Percentiles rank a stretch among this genome's conserved stretches.
Evolutionary conservation across 2,797 vertebrate species (phyloP).

Genomic region (Anguilla obscura): DNA sequence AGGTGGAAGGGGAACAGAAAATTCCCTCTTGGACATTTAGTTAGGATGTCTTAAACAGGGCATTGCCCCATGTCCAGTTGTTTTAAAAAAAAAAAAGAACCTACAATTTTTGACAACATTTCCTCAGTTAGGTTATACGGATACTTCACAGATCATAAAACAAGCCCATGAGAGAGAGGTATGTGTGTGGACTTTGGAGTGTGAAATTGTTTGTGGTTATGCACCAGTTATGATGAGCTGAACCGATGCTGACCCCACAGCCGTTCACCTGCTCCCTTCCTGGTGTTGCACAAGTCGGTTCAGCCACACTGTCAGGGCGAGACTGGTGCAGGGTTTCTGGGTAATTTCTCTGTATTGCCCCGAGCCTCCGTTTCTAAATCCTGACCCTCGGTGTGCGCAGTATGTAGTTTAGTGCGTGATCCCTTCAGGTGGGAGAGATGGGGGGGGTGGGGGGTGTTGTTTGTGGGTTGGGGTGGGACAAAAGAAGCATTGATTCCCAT

Average conservation of each 20-base stretch:
- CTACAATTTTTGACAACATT: background rate
- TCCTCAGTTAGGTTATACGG: background rate
- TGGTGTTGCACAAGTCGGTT: background rate
- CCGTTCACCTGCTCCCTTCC: background rate
- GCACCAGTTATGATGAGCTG: background rate
- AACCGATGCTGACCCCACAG: background rate
- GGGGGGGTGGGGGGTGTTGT: background rate
- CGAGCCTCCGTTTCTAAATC: background rate
- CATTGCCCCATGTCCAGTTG: conserved; percentile 9
- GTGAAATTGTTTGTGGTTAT: background rate
- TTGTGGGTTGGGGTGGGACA: background rate
- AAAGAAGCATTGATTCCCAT: background rate
- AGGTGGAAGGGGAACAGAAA: background rate
- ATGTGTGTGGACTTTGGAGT: background rate
- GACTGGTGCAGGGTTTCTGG: background rate
- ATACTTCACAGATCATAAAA: background rate
- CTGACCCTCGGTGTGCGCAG: background rate
- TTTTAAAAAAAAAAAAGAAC: background rate
- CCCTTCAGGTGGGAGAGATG: background rate
- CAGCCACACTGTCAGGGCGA: background rate
- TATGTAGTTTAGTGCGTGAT: background rate
- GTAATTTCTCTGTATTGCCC: background rate
- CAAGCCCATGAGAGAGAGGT: no score
- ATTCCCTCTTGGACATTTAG: background rate
- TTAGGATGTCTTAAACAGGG: background rate